Evolutionary conservation across 2,888 invertebrate genomes (phyloP), one percentile per base, ranked within the genome.

Genomic region (Oscheius sp.): DNA sequence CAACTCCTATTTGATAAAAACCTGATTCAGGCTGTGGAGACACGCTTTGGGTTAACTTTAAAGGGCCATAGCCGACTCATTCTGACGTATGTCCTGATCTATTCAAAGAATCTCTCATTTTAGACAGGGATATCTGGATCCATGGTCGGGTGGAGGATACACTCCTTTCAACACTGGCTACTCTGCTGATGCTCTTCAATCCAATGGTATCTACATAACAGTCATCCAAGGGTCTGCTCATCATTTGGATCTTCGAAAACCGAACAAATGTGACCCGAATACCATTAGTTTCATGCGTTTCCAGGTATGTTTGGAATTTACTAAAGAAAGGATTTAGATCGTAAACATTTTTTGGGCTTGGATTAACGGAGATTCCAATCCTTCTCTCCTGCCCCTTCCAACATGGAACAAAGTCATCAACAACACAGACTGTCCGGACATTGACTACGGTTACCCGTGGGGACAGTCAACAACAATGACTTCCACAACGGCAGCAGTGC

Each of bases 141-240:
- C 89, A 2, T 89, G 88, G 89, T 87, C 87, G 22, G 85, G 86
- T 2, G 87, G 87, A n/a, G 88, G 88, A n/a, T 74, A 73, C 57
- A 50, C 56, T 20, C 12, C 36, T 24, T 28, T 32, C n/a, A 30
- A 51, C 6, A 30, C 50, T 20, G 62, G 69, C 9, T 26, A 28
- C 0, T 30, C 30, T 33, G 20, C 32, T 6, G n/a, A n/a, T n/a
- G 50, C 38, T 20, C 12, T 5, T 12, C 2, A 17, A 22, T 54
- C 32, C 54, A 59, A 59, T 26, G 73, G 74, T 45, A 70, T 80
- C 44, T 76, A 75, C 56, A 71, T 73, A 0, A 17, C 69, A 5
- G 67, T 71, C 26, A 78, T 80, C 14, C 71, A 67, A 17, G 82
- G 81, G 20, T 81, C 83, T 12, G 86, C 85, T 12, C 86, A 86